Base-by-base conservation (phyloP, 2,113 vertebrate genomes). In the Columba janthina region DNA sequence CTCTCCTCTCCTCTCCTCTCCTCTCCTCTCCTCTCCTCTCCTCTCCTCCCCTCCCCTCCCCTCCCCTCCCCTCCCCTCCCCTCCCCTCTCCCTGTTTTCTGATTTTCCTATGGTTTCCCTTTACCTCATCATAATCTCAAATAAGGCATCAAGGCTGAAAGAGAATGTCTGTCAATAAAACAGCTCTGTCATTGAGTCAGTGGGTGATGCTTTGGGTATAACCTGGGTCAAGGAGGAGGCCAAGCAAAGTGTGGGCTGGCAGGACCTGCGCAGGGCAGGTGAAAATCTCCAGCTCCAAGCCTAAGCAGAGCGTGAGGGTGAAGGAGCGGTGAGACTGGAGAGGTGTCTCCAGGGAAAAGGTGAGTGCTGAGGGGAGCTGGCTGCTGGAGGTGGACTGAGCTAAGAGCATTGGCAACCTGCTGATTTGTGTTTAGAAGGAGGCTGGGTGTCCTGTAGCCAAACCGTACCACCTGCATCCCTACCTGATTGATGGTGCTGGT, bases 401-500 rank as follows among this genome's bases (percentile, higher is more conserved):
- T 50, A 58, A 19, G 25, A 60, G 11, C 3, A 0, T 25, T 26
- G 69, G 48, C 50, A 26, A 26, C 32, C 32, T 53, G 32, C 38
- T 61, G 24, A 3, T 44, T 61, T 70, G 19, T 53, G 31, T 40
- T 72, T 17, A 54, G 56, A 36, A 50, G 34, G 4, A 15, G 17
- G 12, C 11, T 21, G 34, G 2, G 11, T 53, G 51, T 70, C 46
- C 64, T 29, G 5, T 60, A 19, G 10, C 20, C 8, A 4, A 46
- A 18, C 44, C 42, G 7, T 36, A 16, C 14, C 1, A 13, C n/a
- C 28, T 60, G 38, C 22, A 3, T 60, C 50, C 38, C 34, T 40
- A 20, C n/a, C 44, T 29, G 32, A 11, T 1, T 65, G 50, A 50
- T 0, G 0, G 28, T 53, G 36, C 40, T 48, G 57, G 31, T 26